Evolutionary conservation across 2,888 invertebrate genomes (phyloP).

Genomic region (Caenorhabditis wallacei): DNA sequence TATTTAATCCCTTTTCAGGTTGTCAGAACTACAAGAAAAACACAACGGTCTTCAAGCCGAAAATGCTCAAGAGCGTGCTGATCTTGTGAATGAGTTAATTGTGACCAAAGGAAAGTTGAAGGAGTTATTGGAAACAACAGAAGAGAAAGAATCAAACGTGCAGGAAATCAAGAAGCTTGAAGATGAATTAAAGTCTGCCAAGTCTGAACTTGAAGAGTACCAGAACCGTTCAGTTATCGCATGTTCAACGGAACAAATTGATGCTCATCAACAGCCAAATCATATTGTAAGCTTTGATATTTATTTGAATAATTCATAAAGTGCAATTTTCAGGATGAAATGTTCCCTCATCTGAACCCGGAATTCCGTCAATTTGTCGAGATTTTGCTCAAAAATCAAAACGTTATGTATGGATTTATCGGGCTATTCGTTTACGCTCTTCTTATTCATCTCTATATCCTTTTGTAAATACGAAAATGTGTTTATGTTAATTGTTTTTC

Average conservation of each 20-base stretch:
- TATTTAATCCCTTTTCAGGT: neutral
- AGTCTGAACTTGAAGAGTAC: neutral
- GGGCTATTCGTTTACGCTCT: neutral
- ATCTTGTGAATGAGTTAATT: conserved; percentile 25
- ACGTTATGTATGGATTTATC: conserved; percentile 2
- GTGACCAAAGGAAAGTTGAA: conserved; percentile 12
- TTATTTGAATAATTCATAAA: neutral
- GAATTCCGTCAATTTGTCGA: conserved; percentile 16
- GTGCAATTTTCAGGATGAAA: conserved; percentile 8
- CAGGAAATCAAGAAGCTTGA: neutral
- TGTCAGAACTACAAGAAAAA: conserved; percentile 1
- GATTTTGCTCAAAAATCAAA: conserved; percentile 5
- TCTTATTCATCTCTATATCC: conserved; percentile 30
- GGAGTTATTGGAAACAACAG: neutral
- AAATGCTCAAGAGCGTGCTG: conserved; percentile 2
- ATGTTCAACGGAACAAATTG: neutral
- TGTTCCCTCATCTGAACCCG: conserved; percentile 16
- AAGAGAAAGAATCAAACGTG: neutral
- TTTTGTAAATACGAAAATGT: conserved; percentile 7
- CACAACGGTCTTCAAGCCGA: neutral
- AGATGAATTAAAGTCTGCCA: neutral
- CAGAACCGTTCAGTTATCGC: neutral
- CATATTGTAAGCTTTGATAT: neutral
- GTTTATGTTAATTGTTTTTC: neutral
- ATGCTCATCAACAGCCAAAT: neutral